These are phyloP conservation scores for Pachliopta kotzebuea DNA, from an alignment of 2,888 invertebrate genomes.

Conservation along the genomic window DNA sequence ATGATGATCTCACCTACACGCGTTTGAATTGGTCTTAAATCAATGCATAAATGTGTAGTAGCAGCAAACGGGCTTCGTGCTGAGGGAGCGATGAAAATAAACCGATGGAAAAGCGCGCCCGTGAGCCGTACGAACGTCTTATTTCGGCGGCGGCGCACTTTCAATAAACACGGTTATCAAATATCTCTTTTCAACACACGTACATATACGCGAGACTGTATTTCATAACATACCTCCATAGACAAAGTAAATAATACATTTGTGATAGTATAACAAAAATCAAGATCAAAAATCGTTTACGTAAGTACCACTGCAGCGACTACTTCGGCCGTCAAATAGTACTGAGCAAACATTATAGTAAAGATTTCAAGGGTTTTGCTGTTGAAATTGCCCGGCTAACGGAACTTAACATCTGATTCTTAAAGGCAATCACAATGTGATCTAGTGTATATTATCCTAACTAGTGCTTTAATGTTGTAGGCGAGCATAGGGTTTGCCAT, in stretches of 20 bases:
- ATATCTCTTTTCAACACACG: conserved; percentile 41
- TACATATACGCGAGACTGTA: not conserved
- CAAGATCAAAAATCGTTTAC: too few relatives aligned
- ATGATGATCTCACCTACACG: conserved; percentile 28
- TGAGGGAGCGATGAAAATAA: conserved; percentile 68
- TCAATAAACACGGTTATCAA: conserved; percentile 57
- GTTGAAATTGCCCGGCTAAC: too few relatives aligned
- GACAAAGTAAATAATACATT: not conserved
- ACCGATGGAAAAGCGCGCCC: conserved; percentile 54
- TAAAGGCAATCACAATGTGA: too few relatives aligned
- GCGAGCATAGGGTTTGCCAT: too few relatives aligned
- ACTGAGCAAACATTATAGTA: too few relatives aligned
- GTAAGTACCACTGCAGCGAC: too few relatives aligned
- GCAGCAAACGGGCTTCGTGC: conserved; percentile 54
- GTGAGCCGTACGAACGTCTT: conserved; percentile 65
- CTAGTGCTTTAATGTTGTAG: too few relatives aligned
- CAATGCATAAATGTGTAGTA: conserved; percentile 60
- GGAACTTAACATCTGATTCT: too few relatives aligned
- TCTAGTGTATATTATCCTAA: too few relatives aligned
- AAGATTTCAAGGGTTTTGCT: too few relatives aligned
- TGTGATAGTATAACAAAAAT: too few relatives aligned
- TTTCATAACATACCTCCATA: not conserved
- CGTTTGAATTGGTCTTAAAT: conserved; percentile 51
- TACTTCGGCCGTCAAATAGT: too few relatives aligned
- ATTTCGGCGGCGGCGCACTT: conserved; percentile 51